Base-by-base conservation (phyloP, 1,140 invertebrate species). In the Lanistes nyassanus region DNA sequence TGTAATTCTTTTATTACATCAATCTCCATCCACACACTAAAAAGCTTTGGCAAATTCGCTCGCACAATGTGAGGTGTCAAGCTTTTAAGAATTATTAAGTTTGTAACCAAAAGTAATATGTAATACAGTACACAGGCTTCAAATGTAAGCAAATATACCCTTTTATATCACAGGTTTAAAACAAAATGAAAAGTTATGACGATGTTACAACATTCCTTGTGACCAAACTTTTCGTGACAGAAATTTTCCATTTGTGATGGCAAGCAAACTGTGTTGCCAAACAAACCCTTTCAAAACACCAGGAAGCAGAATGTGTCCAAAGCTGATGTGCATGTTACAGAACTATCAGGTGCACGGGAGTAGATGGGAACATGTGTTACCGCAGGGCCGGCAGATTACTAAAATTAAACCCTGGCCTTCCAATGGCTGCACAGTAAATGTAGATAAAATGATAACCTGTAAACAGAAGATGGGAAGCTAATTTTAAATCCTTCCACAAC, bases 371-470 rank as follows among this genome's bases (percentile, higher is more conserved):
- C 31, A 51, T 13, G 53, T 26, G 68, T 76, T 68, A 77, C 62
- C 74, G 69, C 47, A 80, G 58, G 4, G 70, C 68, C 64, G 76
- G 73, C 31, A 76, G 36, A 53, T 75, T 77, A 64, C 74, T 69
- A 75, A 77, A 77, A 23, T 69, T 6, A 29, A 75, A 77, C 19
- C 76, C 76, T 26, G 76, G 76, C 34, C 69, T 42, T 5, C 75
- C 79, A 23, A 77, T 31, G 0, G 73, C 79, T 51, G 75, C 79
- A 73, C 76, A 80, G 71, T 75, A 75, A 31, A 77, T 77, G 60
- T 75, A 77, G 37, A 80, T 68, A 62, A 77, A 77, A 37, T 80
- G 76, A 56, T 77, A 77, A 29, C 73, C 79, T 77, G 75, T 23
- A 26, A 65, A 19, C 34, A 73, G 26, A 72, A 56, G 26, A 42